Conservation (phyloP, 2,797 vertebrate genomes). For the Hoplostethus atlanticus region DNA sequence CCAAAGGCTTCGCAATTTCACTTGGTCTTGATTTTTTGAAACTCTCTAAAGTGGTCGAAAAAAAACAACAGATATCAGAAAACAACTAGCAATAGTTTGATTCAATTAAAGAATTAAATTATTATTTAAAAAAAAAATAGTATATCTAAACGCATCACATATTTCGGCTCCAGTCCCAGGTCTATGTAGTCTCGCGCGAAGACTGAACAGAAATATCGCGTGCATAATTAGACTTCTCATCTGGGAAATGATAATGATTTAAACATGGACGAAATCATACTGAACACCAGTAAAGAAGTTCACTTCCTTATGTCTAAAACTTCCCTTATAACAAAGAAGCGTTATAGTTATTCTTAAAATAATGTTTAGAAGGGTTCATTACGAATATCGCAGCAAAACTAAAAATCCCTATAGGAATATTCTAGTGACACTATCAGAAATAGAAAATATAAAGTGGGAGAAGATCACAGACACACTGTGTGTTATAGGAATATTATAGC, state of each 20-base stretch:
- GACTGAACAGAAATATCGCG: constrained; percentile 26
- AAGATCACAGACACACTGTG: neutral
- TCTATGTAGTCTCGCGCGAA: constrained; percentile 9
- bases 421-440: no score
- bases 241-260: constrained; percentile 22
- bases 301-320: neutral
- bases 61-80: neutral
- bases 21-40: neutral
- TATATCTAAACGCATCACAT: constrained; percentile 2
- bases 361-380: no score
- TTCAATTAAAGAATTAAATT: no score
- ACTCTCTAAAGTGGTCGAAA: constrained; percentile 4
- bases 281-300: neutral
- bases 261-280: constrained; percentile 5
- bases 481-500: constrained; percentile 6
- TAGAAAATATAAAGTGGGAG: no score
- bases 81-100: constrained; percentile 8
- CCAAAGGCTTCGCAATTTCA: constrained; percentile 44
- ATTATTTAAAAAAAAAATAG: no score
- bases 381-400: no score
- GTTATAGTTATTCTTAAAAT: neutral
- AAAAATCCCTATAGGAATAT: no score
- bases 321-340: neutral
- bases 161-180: neutral
- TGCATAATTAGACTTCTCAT: constrained; percentile 54